Evolutionary conservation across 2,113 vertebrate genomes (phyloP).

Genomic region (Odontophorus gujanensis): DNA sequence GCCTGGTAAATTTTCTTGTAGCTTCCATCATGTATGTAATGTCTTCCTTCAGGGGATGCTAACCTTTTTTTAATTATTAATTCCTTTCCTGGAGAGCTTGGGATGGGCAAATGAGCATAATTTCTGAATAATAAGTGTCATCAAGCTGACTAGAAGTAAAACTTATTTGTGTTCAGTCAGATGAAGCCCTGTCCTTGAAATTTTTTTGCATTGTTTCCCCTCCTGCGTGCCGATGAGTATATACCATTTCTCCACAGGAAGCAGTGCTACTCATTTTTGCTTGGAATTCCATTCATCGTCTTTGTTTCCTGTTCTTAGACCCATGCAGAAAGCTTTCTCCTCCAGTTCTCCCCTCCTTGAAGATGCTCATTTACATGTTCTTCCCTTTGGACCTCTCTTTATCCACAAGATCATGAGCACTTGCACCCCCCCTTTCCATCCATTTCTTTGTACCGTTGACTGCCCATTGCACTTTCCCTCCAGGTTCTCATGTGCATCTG

Average conservation of each 20-base stretch:
- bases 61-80: neutral
- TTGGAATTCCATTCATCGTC: neutral
- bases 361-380: fast-evolving
- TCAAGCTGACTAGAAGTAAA: constrained; percentile 16
- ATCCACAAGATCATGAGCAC: neutral
- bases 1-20: neutral
- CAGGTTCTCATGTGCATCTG: neutral
- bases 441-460: neutral
- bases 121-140: neutral
- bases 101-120: neutral
- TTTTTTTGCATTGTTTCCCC: neutral
- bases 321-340: neutral
- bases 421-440: neutral
- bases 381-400: neutral
- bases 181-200: neutral
- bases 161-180: neutral
- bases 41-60: neutral
- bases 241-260: neutral
- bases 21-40: neutral
- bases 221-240: neutral
- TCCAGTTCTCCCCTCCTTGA: neutral
- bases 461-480: constrained; percentile 11
- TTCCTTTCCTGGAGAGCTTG: neutral
- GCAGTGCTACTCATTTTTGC: neutral
- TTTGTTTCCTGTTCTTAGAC: neutral